These are phyloP conservation scores for Sclerodermus sp. DNA, from an alignment of 2,888 invertebrate species.

Conservation along the genomic window DNA sequence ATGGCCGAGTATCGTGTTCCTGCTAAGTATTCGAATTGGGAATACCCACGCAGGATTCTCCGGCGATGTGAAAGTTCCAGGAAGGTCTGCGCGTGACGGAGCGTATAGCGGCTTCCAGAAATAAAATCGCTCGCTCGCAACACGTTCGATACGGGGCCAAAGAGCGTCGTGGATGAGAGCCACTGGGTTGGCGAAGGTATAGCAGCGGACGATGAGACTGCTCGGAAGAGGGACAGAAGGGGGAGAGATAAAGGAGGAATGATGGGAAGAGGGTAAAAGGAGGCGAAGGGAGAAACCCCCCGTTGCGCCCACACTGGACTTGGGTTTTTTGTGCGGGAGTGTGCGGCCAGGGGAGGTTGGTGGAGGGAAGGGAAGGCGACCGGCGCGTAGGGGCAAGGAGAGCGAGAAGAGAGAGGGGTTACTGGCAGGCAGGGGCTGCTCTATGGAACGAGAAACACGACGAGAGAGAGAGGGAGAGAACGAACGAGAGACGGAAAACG, in stretches of 20 bases:
- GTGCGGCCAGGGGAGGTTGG: constrained; percentile 21
- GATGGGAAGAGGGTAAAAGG: constrained; percentile 43
- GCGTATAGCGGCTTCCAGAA: neutral
- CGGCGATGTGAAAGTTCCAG: neutral
- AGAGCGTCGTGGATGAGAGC: constrained; percentile 1
- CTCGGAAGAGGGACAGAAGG: constrained; percentile 27
- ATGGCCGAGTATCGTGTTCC: too few relatives aligned
- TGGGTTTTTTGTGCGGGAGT: constrained; percentile 44
- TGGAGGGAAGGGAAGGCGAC: constrained; percentile 11
- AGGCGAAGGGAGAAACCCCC: constrained; percentile 46
- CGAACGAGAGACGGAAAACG: constrained; percentile 10
- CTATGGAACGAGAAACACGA: constrained; percentile 40
- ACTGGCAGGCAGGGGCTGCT: constrained; percentile 20
- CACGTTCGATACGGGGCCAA: neutral
- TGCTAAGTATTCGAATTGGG: too few relatives aligned
- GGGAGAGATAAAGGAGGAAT: constrained; percentile 28
- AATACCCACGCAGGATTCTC: too few relatives aligned
- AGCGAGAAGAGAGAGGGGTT: constrained; percentile 3
- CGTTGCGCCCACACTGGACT: constrained; percentile 54
- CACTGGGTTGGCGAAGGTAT: constrained; percentile 28
- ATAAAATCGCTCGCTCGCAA: too few relatives aligned
- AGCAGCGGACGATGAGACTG: constrained; percentile 24
- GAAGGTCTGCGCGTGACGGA: constrained; percentile 16
- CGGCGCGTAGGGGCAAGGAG: constrained; percentile 5
- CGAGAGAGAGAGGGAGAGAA: constrained; percentile 15